Evolutionary conservation across 2,888 invertebrate genomes (phyloP), one percentile per base, ranked within the genome.

Genomic region (Athetis lepigone): DNA sequence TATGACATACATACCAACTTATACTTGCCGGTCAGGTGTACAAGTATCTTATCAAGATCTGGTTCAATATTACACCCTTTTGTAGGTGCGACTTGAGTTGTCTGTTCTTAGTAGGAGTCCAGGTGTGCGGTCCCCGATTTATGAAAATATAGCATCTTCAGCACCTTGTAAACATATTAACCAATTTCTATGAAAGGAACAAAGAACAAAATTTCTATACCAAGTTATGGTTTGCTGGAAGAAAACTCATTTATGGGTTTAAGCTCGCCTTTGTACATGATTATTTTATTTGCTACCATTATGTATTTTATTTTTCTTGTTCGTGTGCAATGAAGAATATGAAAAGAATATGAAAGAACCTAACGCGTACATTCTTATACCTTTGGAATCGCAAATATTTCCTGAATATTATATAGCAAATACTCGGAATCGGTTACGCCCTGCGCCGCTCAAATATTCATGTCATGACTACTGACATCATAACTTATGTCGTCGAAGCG

Each of bases 381-480:
- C 50, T 51, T 43, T 59, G 42, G 57, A 68, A 66, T 76, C 47
- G 49, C 66, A 66, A 73, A 64, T 33, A 52, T 73, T 79, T 73
- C 73, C 69, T 69, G 65, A 60, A 55, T 40, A 16, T 62, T 56
- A 58, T 55, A 36, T 50, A 52, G 52, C 29, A 43, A 65, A 63
- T 80, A 78, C 81, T 57, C 33, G 42, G 81, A 80, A 80, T 74
- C 62, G 45, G 63, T 61, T 65, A 50, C 47, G 63, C 43, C 51
- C 59, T 65, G 52, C 47, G 63, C 43, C 51, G 50, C 51, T 50
- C 65, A 67, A 70, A 72, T 73, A 79, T 79, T 80, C 75, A 70
- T 69, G 66, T 79, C 81, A 77, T 68, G 79, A 62, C 49, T 65
- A 62, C 64, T 80, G 79, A 80, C 74, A 80, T 80, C 79, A 80